Percentiles rank a stretch among this genome's conserved stretches.
phyloP scores from a whole-genome alignment of 2,888 invertebrate species.

The Cenopis cana region DNA sequence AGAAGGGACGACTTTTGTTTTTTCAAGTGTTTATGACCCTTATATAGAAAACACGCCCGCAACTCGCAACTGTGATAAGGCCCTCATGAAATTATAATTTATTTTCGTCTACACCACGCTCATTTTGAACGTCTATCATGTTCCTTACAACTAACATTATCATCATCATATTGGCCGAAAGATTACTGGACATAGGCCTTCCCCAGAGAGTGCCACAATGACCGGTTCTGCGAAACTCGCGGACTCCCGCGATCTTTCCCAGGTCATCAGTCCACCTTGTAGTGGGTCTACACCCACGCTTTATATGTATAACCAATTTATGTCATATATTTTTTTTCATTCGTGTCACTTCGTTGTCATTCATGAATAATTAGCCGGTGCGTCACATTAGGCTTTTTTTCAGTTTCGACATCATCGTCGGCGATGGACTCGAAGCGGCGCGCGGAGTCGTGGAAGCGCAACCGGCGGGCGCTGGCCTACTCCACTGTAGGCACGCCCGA shows the following conservation, averaged over 20 bases:
- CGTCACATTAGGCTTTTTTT: conserved; percentile 43
- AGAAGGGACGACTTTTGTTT: too few relatives aligned
- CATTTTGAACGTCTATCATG: conserved; percentile 48
- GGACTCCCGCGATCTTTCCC: too few relatives aligned
- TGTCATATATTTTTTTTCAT: conserved; percentile 43
- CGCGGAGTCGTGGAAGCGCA: conserved; percentile 99
- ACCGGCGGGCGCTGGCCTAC: conserved; percentile 97
- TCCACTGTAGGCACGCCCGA: conserved; percentile 99
- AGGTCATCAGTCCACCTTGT: too few relatives aligned
- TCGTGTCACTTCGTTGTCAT: conserved; percentile 13
- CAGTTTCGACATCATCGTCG: conserved; percentile 80
- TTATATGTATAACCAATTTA: too few relatives aligned
- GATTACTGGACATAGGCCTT: too few relatives aligned
- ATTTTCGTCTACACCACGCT: background rate
- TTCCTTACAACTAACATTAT: conserved; percentile 4
- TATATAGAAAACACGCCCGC: too few relatives aligned
- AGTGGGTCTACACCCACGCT: too few relatives aligned
- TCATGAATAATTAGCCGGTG: conserved; percentile 18
- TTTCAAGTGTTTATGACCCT: too few relatives aligned
- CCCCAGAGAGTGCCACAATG: too few relatives aligned
- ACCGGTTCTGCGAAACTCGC: too few relatives aligned
- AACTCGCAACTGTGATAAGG: too few relatives aligned
- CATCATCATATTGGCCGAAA: too few relatives aligned
- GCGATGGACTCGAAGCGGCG: conserved; percentile 98
- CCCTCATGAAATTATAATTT: background rate